Evolutionary conservation across 2,113 vertebrate genomes (phyloP).

Genomic region (Fulmarus glacialis): DNA sequence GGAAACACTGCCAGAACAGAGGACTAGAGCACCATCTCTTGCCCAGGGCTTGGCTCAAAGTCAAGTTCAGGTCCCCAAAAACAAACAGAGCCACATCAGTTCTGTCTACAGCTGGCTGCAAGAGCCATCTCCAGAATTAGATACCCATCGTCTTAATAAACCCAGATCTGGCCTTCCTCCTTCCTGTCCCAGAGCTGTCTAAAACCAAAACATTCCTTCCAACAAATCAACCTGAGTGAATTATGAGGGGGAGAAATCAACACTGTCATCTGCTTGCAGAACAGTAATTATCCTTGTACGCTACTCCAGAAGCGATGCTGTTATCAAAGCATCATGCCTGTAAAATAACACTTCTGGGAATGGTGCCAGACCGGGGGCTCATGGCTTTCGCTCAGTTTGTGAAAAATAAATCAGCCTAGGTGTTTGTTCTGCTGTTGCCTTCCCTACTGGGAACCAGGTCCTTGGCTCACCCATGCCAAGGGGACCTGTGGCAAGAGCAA

Average conservation of each 20-base stretch:
- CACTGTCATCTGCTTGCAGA: neutral
- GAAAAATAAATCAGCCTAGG: neutral
- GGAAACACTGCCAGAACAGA: neutral
- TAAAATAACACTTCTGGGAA: slow-evolving; percentile 50
- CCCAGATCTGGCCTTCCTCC: neutral
- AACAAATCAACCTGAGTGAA: neutral
- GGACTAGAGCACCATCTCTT: neutral
- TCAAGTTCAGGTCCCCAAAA: neutral
- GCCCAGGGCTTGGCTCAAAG: neutral
- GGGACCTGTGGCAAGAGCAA: neutral
- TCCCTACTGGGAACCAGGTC: neutral
- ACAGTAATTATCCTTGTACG: slow-evolving; percentile 15
- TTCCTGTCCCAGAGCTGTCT: neutral
- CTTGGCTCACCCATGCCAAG: rapidly evolving
- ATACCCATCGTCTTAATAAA: neutral
- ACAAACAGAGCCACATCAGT: neutral
- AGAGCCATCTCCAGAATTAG: neutral
- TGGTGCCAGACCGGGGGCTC: neutral
- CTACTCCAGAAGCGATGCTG: neutral
- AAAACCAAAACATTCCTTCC: neutral
- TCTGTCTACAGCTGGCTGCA: neutral
- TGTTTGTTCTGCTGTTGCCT: neutral
- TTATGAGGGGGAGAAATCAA: slow-evolving; percentile 25
- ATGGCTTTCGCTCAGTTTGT: neutral
- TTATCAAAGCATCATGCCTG: slow-evolving; percentile 34